Evolutionary conservation across 2,888 invertebrate genomes (phyloP).

Genomic region (Leucophenga montana): DNA sequence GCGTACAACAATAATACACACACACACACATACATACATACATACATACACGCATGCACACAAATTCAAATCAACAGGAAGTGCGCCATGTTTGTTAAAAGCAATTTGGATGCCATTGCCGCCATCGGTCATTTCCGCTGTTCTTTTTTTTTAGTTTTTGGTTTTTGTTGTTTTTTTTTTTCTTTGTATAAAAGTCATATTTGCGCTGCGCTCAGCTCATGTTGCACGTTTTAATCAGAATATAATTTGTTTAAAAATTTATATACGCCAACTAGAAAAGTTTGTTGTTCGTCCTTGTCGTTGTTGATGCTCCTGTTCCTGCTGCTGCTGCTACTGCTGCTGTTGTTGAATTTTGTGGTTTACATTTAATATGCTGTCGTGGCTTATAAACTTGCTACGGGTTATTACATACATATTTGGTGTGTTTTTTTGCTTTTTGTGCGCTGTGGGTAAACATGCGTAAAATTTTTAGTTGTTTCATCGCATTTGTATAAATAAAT

Average conservation of each 20-base stretch:
- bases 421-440: neutral
- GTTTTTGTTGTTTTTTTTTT: slow-evolving; percentile 10
- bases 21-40: slow-evolving; percentile 34
- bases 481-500: slow-evolving; percentile 38
- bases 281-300: neutral
- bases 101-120: neutral
- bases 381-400: slow-evolving; percentile 16
- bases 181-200: neutral
- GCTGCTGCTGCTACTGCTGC: no score
- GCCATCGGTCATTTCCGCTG: slow-evolving; percentile 14
- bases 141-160: neutral
- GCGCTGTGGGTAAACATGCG: slow-evolving; percentile 14
- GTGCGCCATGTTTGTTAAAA: slow-evolving; percentile 24
- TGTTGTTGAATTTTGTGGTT: slow-evolving; percentile 16
- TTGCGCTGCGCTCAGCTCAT: neutral
- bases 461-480: slow-evolving; percentile 1
- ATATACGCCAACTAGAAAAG: slow-evolving; percentile 18
- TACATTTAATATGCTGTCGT: slow-evolving; percentile 19
- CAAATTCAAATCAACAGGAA: neutral
- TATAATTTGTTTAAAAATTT: slow-evolving; percentile 27
- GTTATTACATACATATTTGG: slow-evolving; percentile 4
- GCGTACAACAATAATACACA: slow-evolving; percentile 7
- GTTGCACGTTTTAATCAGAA: slow-evolving; percentile 21
- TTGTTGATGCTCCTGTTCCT: no score
- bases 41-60: neutral